Evolutionary conservation across 1,140 invertebrate genomes (phyloP).

Genomic region (Eciton burchellii): DNA sequence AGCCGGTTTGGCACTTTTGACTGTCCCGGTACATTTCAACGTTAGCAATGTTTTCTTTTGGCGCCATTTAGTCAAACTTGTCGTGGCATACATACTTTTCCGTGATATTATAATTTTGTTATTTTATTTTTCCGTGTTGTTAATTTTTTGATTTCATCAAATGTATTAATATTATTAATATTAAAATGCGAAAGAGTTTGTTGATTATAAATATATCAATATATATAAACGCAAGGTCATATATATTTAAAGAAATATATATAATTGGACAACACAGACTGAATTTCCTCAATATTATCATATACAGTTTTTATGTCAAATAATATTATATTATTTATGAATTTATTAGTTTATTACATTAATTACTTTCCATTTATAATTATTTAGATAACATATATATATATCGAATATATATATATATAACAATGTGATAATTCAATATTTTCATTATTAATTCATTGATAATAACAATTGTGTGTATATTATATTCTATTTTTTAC

Average conservation of each 20-base stretch:
- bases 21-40: constrained; percentile 33
- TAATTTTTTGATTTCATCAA: background rate
- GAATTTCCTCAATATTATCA: too few species aligned
- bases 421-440: constrained; percentile 4
- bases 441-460: background rate
- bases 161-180: background rate
- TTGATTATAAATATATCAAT: too few species aligned
- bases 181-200: too few species aligned
- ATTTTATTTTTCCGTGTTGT: background rate
- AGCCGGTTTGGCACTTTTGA: constrained; percentile 46
- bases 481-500: background rate
- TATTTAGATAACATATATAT: background rate
- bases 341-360: too few species aligned
- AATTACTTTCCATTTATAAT: constrained; percentile 3
- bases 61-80: constrained; percentile 13
- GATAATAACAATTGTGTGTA: background rate
- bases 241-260: too few species aligned
- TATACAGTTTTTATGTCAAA: too few species aligned
- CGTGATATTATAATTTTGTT: too few species aligned
- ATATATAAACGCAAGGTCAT: too few species aligned
- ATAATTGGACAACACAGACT: too few species aligned
- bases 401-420: background rate
- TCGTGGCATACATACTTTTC: background rate
- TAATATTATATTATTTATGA: too few species aligned
- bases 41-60: constrained; percentile 23